Conservation (phyloP, 30 jellyfish, hydroid and myxozoan genomes). For the Cassiopea andromeda region DNA sequence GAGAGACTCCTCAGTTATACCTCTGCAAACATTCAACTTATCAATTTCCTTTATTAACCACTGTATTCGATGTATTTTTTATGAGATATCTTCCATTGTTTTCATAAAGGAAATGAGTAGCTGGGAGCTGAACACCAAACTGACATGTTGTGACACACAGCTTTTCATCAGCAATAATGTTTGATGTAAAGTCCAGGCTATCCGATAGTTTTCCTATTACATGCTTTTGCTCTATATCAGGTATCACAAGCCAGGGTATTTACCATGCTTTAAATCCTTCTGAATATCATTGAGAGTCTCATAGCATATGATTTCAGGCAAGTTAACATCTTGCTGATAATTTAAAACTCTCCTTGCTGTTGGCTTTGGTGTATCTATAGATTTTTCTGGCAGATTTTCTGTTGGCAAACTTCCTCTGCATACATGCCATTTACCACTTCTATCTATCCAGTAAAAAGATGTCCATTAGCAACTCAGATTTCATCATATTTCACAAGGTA, state of each 20-base stretch:
- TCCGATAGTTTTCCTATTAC: slow-evolving; percentile 46
- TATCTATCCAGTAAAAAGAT: background rate
- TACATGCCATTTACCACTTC: slow-evolving; percentile 51
- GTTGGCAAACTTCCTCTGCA: slow-evolving; percentile 1
- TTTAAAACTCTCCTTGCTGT: background rate
- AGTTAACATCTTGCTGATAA: slow-evolving; percentile 25
- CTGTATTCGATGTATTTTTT: slow-evolving; percentile 39
- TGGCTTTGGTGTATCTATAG: no score
- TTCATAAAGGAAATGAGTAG: slow-evolving; percentile 27
- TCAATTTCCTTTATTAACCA: slow-evolving; percentile 58
- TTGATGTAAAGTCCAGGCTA: slow-evolving; percentile 17
- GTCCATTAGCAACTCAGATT: background rate
- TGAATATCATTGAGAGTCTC: background rate
- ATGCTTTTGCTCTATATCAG: background rate
- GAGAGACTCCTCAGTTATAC: slow-evolving; percentile 44
- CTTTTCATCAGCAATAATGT: slow-evolving; percentile 16
- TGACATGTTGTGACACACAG: background rate
- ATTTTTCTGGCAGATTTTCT: no score
- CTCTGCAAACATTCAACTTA: slow-evolving; percentile 18
- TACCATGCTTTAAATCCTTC: background rate
- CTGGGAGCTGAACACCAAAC: slow-evolving; percentile 41
- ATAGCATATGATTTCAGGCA: slow-evolving; percentile 6
- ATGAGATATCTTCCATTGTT: background rate
- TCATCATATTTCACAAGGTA: background rate
- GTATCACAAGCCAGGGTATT: background rate